Conservation (phyloP, 2,797 vertebrate species). For the Gastrophryne carolinensis region DNA sequence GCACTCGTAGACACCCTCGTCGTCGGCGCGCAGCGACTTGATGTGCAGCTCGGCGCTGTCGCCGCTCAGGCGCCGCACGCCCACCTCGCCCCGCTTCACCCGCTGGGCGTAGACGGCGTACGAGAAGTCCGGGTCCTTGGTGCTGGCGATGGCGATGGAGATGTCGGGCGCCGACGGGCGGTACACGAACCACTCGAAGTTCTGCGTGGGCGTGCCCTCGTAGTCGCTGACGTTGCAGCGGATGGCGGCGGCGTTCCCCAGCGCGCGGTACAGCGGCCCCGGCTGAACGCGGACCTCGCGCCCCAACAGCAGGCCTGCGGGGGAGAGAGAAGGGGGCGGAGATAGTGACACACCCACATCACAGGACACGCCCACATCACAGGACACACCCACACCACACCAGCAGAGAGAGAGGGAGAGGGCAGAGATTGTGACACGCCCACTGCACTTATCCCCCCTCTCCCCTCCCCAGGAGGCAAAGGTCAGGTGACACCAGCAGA, state of each 20-base stretch:
- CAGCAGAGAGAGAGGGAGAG: no score
- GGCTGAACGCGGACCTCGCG: constrained; percentile 77
- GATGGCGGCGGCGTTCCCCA: constrained; percentile 76
- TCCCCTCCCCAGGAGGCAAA: no score
- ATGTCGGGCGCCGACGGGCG: constrained; percentile 65
- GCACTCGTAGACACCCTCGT: constrained; percentile 83
- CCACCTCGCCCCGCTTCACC: constrained; percentile 76
- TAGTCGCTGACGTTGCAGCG: constrained; percentile 76
- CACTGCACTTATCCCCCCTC: no score
- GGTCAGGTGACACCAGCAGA: no score
- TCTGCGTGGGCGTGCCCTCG: constrained; percentile 77
- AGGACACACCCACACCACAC: no score
- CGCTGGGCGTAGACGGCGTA: constrained; percentile 71
- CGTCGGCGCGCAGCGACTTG: constrained; percentile 74
- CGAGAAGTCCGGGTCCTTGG: constrained; percentile 76
- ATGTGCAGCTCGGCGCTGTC: constrained; percentile 75
- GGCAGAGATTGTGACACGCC: no score
- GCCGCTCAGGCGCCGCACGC: constrained; percentile 76
- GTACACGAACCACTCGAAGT: constrained; percentile 88
- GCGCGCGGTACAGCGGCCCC: constrained; percentile 81
- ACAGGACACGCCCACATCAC: not conserved
- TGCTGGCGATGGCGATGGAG: constrained; percentile 80
- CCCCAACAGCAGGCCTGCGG: constrained; percentile 63
- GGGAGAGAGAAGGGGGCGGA: not conserved
- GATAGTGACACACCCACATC: not conserved